Base-by-base conservation (phyloP, 2,797 vertebrate genomes). In the Glossophaga mutica region DNA sequence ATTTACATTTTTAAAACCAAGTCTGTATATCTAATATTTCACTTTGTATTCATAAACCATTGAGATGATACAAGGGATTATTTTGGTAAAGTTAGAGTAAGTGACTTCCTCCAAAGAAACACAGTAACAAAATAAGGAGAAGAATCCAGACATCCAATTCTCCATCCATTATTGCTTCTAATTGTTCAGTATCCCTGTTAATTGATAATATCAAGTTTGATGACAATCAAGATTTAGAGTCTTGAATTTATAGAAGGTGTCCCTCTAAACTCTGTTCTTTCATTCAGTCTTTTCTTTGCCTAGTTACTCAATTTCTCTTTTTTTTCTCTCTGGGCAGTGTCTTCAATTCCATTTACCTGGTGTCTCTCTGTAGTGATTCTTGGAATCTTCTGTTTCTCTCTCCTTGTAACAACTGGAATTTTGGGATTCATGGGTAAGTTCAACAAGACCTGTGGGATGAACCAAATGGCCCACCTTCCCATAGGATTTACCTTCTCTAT, bases 391-490 rank as follows among this genome's bases (percentile, higher is more conserved):
- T 87, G 88, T 65, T 55, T 96, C 34, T 11, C 87, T 57, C 78
- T 94, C 12, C 62, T 94, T 73, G 12, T 88, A 39, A n/a, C 77
- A 48, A 71, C n/a, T 16, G 71, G 37, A 79, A 10, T 73, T 65
- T 84, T 92, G n/a, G 62, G 84, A 84, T 37, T 32, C 26, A 46
- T 3, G 11, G 70, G 92, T 96, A 92, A 94, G 95, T 88, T 71
- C 6, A 55, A 37, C 14, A 39, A 62, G 6, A 11, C 34, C 9
- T 37, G 44, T 68, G 21, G 15, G 7, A 14, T 77, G 22, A 83
- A 9, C 5, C 15, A 87, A 15, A 19, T n/a, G 3, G 59, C 42
- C 37, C 15, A 50, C 37, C 15, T 19, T 52, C 1, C 1, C 22
- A 73, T 57, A 81, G 46, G 1, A 82, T 68, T 32, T 26, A 32